Evolutionary conservation across 2,888 invertebrate genomes (phyloP).

Genomic region (Xanthia icteritia): DNA sequence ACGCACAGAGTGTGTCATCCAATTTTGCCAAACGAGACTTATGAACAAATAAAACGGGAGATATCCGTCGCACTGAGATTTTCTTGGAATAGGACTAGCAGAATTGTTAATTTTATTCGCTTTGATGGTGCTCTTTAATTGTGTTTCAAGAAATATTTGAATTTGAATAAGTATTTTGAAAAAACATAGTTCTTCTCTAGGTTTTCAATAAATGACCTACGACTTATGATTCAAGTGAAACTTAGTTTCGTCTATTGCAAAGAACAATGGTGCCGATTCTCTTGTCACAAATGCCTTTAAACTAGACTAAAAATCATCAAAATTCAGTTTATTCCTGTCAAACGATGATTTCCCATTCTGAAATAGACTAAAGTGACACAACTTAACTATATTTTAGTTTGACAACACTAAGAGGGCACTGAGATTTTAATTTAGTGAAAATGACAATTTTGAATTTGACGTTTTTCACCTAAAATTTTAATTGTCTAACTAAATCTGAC

Average conservation of each 20-base stretch:
- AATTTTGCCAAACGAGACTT: slow-evolving; percentile 73
- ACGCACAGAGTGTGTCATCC: slow-evolving; percentile 83
- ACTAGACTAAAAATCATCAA: no score
- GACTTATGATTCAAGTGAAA: not conserved
- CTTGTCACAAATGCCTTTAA: no score
- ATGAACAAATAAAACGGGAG: slow-evolving; percentile 67
- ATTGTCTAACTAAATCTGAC: no score
- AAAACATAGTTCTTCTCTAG: not conserved
- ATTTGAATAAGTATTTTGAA: not conserved
- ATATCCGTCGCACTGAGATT: slow-evolving; percentile 71
- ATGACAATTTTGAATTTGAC: no score
- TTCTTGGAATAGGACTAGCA: slow-evolving; percentile 59
- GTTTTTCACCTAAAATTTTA: no score
- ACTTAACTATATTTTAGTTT: no score
- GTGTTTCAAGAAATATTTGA: slow-evolving; percentile 7
- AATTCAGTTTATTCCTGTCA: no score
- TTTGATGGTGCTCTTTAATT: slow-evolving; percentile 25
- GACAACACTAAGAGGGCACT: no score
- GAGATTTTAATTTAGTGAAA: no score
- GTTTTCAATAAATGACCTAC: not conserved
- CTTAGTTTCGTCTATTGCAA: not conserved
- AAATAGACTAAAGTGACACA: no score
- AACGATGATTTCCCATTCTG: no score
- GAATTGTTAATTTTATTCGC: slow-evolving; percentile 14
- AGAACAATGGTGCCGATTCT: no score